Conservation (phyloP, 1,140 invertebrate species). For the Eriocheir sinensis region DNA sequence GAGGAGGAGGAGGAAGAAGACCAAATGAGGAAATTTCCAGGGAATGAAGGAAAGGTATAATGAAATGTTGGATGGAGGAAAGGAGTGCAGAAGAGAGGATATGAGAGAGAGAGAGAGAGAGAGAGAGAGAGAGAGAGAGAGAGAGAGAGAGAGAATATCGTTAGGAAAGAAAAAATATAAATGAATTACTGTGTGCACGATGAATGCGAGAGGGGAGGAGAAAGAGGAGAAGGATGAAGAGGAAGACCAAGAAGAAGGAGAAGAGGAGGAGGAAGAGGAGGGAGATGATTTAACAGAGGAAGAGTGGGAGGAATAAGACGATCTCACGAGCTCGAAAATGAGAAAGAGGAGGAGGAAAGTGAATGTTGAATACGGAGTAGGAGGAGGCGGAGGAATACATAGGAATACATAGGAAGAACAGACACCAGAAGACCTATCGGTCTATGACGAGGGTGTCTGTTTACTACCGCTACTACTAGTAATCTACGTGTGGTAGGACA, state of each 20-base stretch:
- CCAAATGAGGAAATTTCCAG: neutral
- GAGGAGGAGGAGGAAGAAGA: neutral
- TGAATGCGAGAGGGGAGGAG: neutral
- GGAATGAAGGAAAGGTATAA: neutral
- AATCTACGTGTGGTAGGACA: no score
- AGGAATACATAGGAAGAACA: no score
- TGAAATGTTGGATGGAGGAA: neutral
- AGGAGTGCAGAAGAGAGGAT: neutral
- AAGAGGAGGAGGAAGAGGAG: neutral
- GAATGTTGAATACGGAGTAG: no score
- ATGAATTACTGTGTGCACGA: neutral
- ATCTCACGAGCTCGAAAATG: neutral
- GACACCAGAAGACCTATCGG: no score
- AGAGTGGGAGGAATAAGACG: neutral
- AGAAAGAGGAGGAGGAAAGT: no score
- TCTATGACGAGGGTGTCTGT: no score
- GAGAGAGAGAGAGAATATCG: constrained; percentile 3
- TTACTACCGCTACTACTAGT: no score
- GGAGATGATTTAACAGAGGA: neutral
- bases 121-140: constrained; percentile 46
- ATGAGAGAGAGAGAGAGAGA: neutral
- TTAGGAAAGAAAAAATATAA: neutral
- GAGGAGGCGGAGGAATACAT: no score
- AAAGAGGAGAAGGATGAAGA: neutral
- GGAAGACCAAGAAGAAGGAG: neutral